Conservation (phyloP, 2,797 vertebrate species). For the Microhierax caerulescens region DNA sequence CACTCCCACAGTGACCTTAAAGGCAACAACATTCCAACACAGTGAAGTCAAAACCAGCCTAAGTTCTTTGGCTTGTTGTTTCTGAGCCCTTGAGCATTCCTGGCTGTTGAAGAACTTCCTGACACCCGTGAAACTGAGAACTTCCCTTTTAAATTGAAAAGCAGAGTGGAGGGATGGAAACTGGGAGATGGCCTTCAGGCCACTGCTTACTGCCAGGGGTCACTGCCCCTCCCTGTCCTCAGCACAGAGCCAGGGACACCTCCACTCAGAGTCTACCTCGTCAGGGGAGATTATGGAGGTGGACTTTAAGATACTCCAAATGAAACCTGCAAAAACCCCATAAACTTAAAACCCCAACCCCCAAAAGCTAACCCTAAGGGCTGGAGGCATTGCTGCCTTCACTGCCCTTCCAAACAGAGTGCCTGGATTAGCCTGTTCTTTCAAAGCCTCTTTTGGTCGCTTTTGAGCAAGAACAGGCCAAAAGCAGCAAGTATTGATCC, state of each 20-base stretch:
- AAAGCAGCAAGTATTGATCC: not conserved
- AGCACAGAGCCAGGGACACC: fast-evolving
- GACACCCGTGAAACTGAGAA: not conserved
- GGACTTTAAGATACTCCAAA: not conserved
- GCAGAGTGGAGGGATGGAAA: not conserved
- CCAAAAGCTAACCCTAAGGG: not conserved
- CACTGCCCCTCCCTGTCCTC: not conserved
- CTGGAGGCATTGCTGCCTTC: not conserved
- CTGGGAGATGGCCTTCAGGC: not conserved
- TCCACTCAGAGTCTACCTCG: not conserved
- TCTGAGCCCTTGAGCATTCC: not conserved
- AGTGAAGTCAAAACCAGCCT: not conserved
- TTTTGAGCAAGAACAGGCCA: not conserved
- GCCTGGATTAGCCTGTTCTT: not conserved
- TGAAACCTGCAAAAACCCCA: not conserved
- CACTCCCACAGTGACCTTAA: not conserved
- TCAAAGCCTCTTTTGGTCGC: not conserved
- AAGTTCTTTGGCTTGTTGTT: not conserved
- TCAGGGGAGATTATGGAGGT: not conserved
- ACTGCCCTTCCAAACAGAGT: not conserved
- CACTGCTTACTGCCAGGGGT: not conserved
- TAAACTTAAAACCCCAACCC: fast-evolving
- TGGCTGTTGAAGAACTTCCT: not conserved
- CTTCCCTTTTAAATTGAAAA: not conserved
- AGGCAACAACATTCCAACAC: not conserved